Evolutionary conservation across 2,888 invertebrate genomes (phyloP), one percentile per base, ranked within the genome.

Genomic region (Yponomeuta cagnagella): DNA sequence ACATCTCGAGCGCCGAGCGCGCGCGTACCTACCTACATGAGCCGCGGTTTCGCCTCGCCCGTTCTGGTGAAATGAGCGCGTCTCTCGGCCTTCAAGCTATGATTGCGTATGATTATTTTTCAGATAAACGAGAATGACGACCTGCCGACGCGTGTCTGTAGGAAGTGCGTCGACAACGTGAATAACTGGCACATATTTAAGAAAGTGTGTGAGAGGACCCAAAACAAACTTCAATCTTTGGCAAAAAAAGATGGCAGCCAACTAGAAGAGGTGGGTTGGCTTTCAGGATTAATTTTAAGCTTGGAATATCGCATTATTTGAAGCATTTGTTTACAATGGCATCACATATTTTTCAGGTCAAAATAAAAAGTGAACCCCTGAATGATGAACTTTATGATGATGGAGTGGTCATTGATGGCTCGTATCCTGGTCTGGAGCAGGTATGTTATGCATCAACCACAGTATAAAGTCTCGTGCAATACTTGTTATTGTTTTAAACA

Each of bases 111-210:
- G 85, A 82, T 85, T 86, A 79, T 83, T 85, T 93, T 93, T 78
- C 93, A 95, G 95, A 93, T 95, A 82, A 90, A 85, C 76, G 83
- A 90, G 77, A 90, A 92, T 82, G 95, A 95, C 84, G 94, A 93
- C 79, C 80, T 95, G 80, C 94, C 95, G 37, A 94, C 94, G 31
- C 90, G 93, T 84, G 93, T 95, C 81, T 95, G 95, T 84, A 89
- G 89, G 76, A 90, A 92, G 78, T 95, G 95, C 80, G 82, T 93
- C 77, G 90, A 89, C 77, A 94, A 93, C 88, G 93, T 95, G 76
- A 94, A 94, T 79, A 93, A 93, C 81, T 95, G 95, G 95, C 93
- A 94, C 79, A 84, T 88, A 74, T 95, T 94, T 88, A 95, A 94
- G 84, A 89, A 93, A 81, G 87, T 93, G 33, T 95, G 95, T 86